Conservation (phyloP, 2,888 invertebrate genomes). For the Eupithecia vulgata region DNA sequence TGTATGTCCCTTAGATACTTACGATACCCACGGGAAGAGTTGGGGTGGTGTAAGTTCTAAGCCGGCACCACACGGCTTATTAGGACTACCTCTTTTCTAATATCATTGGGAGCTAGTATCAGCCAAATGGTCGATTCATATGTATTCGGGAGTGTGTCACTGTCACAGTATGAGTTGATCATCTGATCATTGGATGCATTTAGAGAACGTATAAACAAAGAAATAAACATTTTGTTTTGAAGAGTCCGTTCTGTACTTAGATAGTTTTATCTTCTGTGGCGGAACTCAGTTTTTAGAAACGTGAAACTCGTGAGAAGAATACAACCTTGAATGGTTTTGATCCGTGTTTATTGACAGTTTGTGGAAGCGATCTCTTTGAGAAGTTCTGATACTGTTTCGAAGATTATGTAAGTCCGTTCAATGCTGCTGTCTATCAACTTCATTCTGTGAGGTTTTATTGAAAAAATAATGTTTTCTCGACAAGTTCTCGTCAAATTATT, state of each 20-base stretch:
- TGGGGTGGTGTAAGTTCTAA: too few relatives aligned
- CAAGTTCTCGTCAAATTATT: not conserved
- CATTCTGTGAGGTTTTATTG: not conserved
- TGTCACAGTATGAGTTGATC: too few relatives aligned
- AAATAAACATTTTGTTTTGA: too few relatives aligned
- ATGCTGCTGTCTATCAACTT: not conserved
- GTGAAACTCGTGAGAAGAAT: slow-evolving; percentile 66
- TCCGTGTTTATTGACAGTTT: slow-evolving; percentile 52
- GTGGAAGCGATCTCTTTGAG: slow-evolving; percentile 48
- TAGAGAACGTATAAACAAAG: too few relatives aligned
- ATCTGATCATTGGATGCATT: too few relatives aligned
- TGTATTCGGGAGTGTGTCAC: too few relatives aligned
- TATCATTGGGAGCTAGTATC: too few relatives aligned
- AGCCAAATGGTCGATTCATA: too few relatives aligned
- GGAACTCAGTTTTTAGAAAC: slow-evolving; percentile 43
- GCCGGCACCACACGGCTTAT: too few relatives aligned
- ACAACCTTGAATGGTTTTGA: slow-evolving; percentile 52
- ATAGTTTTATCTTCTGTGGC: not conserved
- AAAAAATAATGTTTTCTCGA: not conserved
- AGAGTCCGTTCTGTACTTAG: not conserved
- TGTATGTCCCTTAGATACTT: too few relatives aligned
- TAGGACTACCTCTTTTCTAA: too few relatives aligned
- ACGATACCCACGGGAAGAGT: too few relatives aligned
- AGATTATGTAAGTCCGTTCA: not conserved
- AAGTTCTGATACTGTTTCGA: slow-evolving; percentile 41